A percentile compares a stretch with the other conserved stretches of the same genome.
phyloP scores from a whole-genome alignment of 1,140 invertebrate species.

The Dendrolimus kikuchii region DNA sequence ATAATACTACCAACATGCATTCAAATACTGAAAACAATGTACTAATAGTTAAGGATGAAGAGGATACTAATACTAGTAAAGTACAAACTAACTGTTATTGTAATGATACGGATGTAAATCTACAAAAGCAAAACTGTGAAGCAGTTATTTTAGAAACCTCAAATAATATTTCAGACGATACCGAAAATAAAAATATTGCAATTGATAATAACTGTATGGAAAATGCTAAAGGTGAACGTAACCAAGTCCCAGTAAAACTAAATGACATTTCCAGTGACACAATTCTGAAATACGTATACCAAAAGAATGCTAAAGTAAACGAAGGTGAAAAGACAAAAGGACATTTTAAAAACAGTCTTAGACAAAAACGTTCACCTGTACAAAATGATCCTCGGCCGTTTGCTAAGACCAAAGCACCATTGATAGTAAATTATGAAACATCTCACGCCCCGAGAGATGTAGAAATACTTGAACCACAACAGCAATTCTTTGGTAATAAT shows the following conservation, averaged over 20 bases:
- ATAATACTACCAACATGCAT: no score
- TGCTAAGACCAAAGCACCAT: slow-evolving; percentile 16
- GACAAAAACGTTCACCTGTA: slow-evolving; percentile 36
- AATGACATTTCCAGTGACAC: slow-evolving; percentile 22
- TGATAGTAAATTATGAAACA: slow-evolving; percentile 37
- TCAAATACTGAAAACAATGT: no score
- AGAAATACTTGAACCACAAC: slow-evolving; percentile 18
- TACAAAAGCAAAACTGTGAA: slow-evolving; percentile 2
- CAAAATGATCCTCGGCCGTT: slow-evolving; percentile 1
- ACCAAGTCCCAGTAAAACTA: no score
- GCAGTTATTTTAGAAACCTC: background rate
- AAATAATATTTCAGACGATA: slow-evolving; percentile 2
- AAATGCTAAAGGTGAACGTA: background rate
- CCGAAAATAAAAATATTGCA: slow-evolving; percentile 1
- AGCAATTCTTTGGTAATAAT: slow-evolving; percentile 17
- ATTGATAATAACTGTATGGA: slow-evolving; percentile 3
- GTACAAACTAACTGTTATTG: slow-evolving; percentile 1
- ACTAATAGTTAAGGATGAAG: no score
- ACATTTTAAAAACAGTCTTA: slow-evolving; percentile 39
- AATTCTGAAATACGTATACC: slow-evolving; percentile 39
- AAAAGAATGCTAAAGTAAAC: slow-evolving; percentile 24
- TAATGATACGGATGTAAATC: slow-evolving; percentile 5
- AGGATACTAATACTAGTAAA: background rate
- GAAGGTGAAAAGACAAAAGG: slow-evolving; percentile 31
- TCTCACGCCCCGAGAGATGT: slow-evolving; percentile 23